Conservation (phyloP, 53 echinoderm and acorn worm species). For the Patiria pectinifera region DNA sequence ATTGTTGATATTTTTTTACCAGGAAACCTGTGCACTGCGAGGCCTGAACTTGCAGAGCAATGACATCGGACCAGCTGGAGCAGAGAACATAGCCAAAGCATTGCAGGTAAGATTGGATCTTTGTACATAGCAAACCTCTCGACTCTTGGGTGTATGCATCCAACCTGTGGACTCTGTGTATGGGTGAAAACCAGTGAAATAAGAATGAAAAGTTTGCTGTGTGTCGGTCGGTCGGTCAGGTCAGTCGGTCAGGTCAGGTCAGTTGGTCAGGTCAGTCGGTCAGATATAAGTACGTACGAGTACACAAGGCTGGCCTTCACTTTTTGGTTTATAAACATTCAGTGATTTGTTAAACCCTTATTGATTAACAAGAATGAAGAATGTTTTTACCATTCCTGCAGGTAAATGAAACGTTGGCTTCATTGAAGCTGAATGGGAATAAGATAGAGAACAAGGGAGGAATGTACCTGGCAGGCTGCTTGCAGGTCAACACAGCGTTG, state of each 20-base stretch:
- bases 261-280: too few relatives aligned
- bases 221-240: too few relatives aligned
- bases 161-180: neutral
- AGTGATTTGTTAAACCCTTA: too few relatives aligned
- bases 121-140: neutral
- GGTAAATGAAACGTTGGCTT: conserved; percentile 87
- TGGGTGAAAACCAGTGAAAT: neutral
- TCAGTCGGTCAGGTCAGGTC: too few relatives aligned
- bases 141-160: neutral
- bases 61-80: conserved; percentile 83
- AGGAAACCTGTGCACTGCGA: conserved; percentile 90
- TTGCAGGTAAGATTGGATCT: conserved; percentile 74
- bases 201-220: too few relatives aligned
- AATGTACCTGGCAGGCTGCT: conserved; percentile 88
- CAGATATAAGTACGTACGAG: too few relatives aligned
- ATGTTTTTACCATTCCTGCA: neutral
- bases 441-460: conserved; percentile 95
- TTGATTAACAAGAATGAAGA: too few relatives aligned
- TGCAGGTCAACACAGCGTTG: conserved; percentile 91
- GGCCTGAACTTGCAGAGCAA: conserved; percentile 90
- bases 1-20: neutral
- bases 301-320: too few relatives aligned
- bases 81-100: conserved; percentile 76
- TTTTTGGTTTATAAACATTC: too few relatives aligned
- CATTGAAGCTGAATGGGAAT: conserved; percentile 89